Conservation (phyloP, 2,888 invertebrate species). For the Molanna angustata region DNA sequence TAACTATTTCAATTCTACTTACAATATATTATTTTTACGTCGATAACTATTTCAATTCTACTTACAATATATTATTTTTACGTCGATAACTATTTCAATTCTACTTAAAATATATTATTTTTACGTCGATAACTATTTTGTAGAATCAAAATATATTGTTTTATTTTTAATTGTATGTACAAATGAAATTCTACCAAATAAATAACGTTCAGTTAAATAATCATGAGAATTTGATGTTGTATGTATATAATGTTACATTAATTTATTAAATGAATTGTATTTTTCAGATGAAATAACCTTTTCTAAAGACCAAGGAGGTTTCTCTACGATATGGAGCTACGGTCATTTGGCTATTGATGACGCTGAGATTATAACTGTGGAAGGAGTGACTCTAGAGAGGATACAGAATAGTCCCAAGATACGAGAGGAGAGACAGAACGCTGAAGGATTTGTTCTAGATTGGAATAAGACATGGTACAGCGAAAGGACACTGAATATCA, state of each 20-base stretch:
- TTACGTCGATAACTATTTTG: no score
- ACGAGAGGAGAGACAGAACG: constrained; percentile 68
- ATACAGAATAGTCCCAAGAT: constrained; percentile 62
- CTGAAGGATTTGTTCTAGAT: constrained; percentile 65
- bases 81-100: no score
- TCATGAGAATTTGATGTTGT: no score
- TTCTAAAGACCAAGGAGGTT: constrained; percentile 44
- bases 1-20: no score
- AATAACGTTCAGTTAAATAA: no score
- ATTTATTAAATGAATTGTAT: background rate
- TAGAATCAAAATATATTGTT: no score
- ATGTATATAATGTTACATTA: background rate
- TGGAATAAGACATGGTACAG: constrained; percentile 71
- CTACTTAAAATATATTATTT: no score
- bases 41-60: no score
- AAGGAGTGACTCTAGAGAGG: constrained; percentile 63
- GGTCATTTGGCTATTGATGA: constrained; percentile 63
- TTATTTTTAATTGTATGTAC: no score
- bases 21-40: no score
- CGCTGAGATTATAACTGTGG: constrained; percentile 68
- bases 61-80: no score
- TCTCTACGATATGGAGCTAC: constrained; percentile 48
- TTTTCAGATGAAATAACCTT: constrained; percentile 48
- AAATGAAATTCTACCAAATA: no score
- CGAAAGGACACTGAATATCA: background rate